Evolutionary conservation across 2,797 vertebrate genomes (phyloP).

Genomic region (Halcyon smyrnensis): DNA sequence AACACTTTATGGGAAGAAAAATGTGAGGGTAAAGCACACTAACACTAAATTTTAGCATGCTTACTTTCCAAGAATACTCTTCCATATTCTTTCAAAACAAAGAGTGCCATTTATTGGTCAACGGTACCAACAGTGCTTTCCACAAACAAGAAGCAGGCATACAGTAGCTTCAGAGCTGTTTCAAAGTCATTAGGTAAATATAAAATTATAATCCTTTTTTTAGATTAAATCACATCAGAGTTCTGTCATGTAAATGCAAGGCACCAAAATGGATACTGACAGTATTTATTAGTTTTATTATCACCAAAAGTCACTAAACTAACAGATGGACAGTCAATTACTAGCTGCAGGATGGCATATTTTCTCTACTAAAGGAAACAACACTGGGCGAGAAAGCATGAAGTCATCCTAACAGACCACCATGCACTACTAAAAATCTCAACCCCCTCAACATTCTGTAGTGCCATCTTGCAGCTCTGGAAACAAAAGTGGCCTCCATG

Average conservation of each 20-base stretch:
- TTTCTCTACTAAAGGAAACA: neutral
- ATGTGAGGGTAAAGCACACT: neutral
- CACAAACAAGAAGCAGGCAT: neutral
- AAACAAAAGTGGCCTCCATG: neutral
- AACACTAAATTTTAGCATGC: neutral
- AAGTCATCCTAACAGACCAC: neutral
- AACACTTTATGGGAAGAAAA: neutral
- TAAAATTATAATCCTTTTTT: neutral
- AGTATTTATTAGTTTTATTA: neutral
- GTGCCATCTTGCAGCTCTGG: neutral
- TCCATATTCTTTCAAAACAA: neutral
- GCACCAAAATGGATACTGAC: neutral
- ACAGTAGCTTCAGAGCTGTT: neutral
- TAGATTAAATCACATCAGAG: neutral
- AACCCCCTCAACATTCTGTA: neutral
- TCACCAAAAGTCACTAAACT: neutral
- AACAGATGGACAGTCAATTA: neutral
- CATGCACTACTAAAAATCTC: neutral
- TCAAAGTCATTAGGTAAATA: neutral
- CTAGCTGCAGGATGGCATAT: neutral
- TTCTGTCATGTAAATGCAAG: neutral
- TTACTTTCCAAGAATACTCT: neutral
- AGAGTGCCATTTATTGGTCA: neutral
- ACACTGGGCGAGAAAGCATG: neutral
- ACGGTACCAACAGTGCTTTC: neutral